phyloP scores from a whole-genome alignment of 2,888 invertebrate species.

The Drosophila meridionalis region DNA sequence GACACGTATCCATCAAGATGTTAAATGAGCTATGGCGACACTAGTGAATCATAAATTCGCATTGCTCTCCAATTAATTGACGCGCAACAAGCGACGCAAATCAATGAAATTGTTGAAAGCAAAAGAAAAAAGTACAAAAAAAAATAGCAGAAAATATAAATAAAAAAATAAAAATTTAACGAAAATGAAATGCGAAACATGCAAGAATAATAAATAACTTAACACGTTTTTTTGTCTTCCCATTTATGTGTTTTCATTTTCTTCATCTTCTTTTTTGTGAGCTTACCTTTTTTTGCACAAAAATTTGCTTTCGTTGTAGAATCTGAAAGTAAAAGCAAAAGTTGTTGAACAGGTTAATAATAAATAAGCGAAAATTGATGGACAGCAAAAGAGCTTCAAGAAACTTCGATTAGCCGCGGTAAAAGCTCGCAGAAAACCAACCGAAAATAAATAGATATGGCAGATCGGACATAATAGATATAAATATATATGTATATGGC shows the following conservation, averaged over 20 bases:
- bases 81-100: constrained; percentile 13
- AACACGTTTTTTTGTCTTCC: background rate
- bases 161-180: background rate
- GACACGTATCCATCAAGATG: constrained; percentile 12
- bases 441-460: background rate
- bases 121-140: background rate
- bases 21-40: constrained; percentile 11
- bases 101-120: constrained; percentile 24
- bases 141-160: background rate
- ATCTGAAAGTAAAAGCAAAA: constrained; percentile 71
- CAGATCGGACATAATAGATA: background rate
- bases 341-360: constrained; percentile 38
- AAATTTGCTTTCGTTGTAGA: constrained; percentile 58
- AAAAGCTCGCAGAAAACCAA: background rate
- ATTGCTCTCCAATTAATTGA: constrained; percentile 32
- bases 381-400: background rate
- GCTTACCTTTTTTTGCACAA: constrained; percentile 45
- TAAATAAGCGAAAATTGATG: constrained; percentile 11
- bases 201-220: constrained; percentile 42
- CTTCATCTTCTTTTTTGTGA: constrained; percentile 6
- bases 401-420: constrained; percentile 1
- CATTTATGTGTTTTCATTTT: background rate
- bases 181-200: constrained; percentile 42
- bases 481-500: background rate
- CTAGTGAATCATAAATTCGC: constrained; percentile 14